Conservation (phyloP, 1,140 invertebrate genomes). For the Cotesia glomerata region DNA sequence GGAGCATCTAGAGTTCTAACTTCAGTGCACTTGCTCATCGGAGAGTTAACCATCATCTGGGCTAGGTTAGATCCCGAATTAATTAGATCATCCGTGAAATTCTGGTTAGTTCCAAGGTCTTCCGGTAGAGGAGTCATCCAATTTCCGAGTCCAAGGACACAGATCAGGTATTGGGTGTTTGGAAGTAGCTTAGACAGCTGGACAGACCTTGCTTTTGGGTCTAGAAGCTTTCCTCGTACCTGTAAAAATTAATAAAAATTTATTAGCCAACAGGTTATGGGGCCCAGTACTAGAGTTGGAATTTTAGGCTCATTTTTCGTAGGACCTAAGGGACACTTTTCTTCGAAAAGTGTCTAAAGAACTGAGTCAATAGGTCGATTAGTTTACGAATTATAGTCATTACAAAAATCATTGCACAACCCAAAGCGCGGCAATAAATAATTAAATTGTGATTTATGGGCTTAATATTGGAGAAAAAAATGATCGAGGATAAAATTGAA, state of each 20-base stretch:
- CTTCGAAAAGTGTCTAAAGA: too few relatives aligned
- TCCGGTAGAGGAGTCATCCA: conserved; percentile 63
- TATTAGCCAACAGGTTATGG: background rate
- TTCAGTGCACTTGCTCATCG: conserved; percentile 77
- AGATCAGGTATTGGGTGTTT: conserved; percentile 83
- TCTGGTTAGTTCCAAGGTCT: conserved; percentile 55
- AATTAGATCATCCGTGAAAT: conserved; percentile 63
- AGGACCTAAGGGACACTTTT: too few relatives aligned
- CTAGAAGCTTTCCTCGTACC: conserved; percentile 76
- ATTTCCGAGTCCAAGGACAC: conserved; percentile 83
- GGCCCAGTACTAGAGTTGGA: background rate
- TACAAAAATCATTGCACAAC: too few relatives aligned
- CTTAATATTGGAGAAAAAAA: too few relatives aligned
- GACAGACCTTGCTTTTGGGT: conserved; percentile 74
- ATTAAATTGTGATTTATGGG: too few relatives aligned
- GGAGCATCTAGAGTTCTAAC: conserved; percentile 77
- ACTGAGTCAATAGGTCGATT: too few relatives aligned
- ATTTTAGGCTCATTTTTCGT: too few relatives aligned
- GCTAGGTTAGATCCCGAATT: conserved; percentile 57
- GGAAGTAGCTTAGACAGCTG: conserved; percentile 76
- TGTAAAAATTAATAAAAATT: conserved; percentile 53
- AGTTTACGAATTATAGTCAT: too few relatives aligned
- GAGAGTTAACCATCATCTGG: conserved; percentile 73
- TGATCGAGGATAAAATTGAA: too few relatives aligned
- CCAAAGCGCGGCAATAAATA: too few relatives aligned